Conservation (phyloP, 23 tunicate genomes). For the Clavelina lepadiformis region DNA sequence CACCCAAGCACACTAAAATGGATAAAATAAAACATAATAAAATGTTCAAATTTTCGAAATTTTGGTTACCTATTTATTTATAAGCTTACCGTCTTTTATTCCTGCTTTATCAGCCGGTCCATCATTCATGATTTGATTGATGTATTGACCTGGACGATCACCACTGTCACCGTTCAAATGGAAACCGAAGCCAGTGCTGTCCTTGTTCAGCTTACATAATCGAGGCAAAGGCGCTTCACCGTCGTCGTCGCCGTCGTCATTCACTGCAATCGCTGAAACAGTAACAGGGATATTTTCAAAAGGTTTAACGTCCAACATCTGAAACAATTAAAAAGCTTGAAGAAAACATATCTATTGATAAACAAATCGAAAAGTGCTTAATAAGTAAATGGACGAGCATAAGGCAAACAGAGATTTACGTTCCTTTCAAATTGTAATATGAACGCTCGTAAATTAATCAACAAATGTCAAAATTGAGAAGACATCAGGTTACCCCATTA, state of each 20-base stretch:
- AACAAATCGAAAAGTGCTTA: no score
- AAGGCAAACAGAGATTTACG: no score
- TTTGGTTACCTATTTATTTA: not conserved
- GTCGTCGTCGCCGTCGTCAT: slow-evolving; percentile 12
- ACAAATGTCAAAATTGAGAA: no score
- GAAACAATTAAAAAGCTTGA: no score
- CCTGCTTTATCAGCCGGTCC: slow-evolving; percentile 80
- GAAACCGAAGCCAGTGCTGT: slow-evolving; percentile 58
- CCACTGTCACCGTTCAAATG: slow-evolving; percentile 56
- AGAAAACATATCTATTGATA: no score
- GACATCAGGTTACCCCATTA: no score
- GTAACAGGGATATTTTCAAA: not conserved
- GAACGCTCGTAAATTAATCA: no score
- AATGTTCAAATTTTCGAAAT: not conserved
- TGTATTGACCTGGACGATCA: slow-evolving; percentile 65
- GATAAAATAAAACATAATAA: not conserved
- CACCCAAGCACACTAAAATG: not conserved
- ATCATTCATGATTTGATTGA: slow-evolving; percentile 32
- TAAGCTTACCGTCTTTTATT: slow-evolving; percentile 62
- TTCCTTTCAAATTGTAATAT: no score
- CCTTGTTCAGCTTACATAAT: slow-evolving; percentile 36
- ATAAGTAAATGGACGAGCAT: no score
- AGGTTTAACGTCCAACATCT: no score
- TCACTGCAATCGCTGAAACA: not conserved
- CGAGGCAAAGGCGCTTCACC: slow-evolving; percentile 56